A percentile compares a stretch with the other conserved stretches of the same genome.
Conservation (phyloP, 1,140 invertebrate species). For the Drosophila sp. region DNA sequence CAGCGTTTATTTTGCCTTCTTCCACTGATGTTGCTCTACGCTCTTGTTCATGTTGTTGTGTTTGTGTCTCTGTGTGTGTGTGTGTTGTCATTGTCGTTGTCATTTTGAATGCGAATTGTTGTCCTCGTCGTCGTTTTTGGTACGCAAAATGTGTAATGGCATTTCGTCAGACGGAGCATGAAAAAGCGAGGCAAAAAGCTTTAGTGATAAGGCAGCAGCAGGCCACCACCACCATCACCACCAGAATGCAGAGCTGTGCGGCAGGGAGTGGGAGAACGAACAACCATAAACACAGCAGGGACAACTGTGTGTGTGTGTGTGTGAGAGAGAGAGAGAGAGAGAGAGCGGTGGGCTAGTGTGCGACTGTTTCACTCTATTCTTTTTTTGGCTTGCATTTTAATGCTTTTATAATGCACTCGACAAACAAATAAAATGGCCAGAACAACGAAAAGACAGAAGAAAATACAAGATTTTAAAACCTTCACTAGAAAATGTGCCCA, state of each 20-base stretch:
- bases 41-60: slow-evolving; percentile 35
- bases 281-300: slow-evolving; percentile 7
- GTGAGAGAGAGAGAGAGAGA: not conserved
- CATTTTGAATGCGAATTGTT: slow-evolving; percentile 74
- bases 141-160: slow-evolving; percentile 80
- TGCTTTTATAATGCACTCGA: slow-evolving; percentile 75
- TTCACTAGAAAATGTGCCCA: slow-evolving; percentile 13
- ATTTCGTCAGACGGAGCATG: slow-evolving; percentile 78
- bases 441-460: slow-evolving; percentile 35
- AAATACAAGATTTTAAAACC: slow-evolving; percentile 27
- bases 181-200: slow-evolving; percentile 59
- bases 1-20: slow-evolving; percentile 70
- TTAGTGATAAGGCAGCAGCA: slow-evolving; percentile 37
- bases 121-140: slow-evolving; percentile 35
- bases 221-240: not conserved
- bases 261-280: too few species aligned
- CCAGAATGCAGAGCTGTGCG: not conserved
- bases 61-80: slow-evolving; percentile 20
- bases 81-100: slow-evolving; percentile 65
- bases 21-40: slow-evolving; percentile 63
- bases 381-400: slow-evolving; percentile 66
- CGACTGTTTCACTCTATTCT: not conserved
- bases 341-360: slow-evolving; percentile 20
- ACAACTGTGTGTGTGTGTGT: not conserved
- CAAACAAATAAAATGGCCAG: slow-evolving; percentile 38